Evolutionary conservation across 2,797 vertebrate species (phyloP).

Genomic region (Lacerta viridis): DNA sequence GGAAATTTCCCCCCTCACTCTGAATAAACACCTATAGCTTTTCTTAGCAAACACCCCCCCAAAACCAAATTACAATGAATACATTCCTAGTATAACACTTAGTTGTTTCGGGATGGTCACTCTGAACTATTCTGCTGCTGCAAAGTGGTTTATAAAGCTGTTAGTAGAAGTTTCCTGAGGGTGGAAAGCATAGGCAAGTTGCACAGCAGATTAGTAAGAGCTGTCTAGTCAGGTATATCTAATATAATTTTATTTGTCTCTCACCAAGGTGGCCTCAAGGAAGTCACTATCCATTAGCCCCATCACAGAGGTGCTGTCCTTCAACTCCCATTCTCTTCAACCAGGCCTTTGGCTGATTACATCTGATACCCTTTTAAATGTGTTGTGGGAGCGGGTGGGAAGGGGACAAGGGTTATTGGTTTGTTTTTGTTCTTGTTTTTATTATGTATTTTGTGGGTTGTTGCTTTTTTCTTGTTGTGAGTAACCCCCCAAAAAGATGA

Average conservation of each 20-base stretch:
- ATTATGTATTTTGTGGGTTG: no score
- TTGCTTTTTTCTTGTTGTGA: no score
- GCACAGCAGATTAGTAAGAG: no score
- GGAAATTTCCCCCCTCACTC: background rate
- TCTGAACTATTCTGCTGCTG: background rate
- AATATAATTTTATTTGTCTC: background rate
- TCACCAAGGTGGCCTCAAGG: background rate
- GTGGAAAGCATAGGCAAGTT: background rate
- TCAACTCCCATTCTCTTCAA: no score
- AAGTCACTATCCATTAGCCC: background rate
- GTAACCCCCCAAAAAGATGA: no score
- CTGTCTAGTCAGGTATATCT: background rate
- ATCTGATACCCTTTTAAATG: no score
- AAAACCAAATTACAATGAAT: background rate
- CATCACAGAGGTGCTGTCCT: no score
- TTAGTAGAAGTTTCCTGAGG: background rate
- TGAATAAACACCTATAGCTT: background rate
- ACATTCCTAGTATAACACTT: background rate
- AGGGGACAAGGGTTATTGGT: no score
- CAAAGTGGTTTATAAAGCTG: background rate
- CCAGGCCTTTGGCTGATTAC: no score
- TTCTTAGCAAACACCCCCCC: background rate
- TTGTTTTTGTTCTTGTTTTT: no score
- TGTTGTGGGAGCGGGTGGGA: no score
- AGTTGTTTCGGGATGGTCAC: background rate